A percentile compares a stretch with the other conserved stretches of the same genome.
phyloP scores from a whole-genome alignment of 2,113 vertebrate species.

The Heptranchias perlo region DNA sequence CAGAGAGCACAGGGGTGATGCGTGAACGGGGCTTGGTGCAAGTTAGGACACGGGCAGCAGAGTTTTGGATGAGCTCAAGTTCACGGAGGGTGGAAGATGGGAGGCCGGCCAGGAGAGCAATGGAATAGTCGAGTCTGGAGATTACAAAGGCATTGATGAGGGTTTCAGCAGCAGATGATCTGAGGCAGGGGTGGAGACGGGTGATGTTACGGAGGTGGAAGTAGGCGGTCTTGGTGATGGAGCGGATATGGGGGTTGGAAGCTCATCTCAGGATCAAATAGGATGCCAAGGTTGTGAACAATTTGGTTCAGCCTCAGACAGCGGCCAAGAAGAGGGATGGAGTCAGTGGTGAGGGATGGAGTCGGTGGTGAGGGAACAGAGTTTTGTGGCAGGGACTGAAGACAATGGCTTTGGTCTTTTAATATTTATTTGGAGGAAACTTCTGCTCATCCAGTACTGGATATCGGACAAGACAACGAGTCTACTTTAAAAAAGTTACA shows the following conservation, averaged over 20 bases:
- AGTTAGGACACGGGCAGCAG: too few species aligned
- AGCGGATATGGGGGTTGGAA: background rate
- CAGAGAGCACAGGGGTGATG: too few species aligned
- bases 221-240: background rate
- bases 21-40: too few species aligned
- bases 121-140: too few species aligned
- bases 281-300: background rate
- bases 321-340: background rate
- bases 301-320: background rate
- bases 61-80: too few species aligned
- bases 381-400: background rate
- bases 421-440: background rate
- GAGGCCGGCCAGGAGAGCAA: too few species aligned
- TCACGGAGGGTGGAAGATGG: too few species aligned
- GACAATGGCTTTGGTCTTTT: background rate
- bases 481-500: background rate
- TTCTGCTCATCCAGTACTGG: too few species aligned
- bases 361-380: background rate
- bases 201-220: too few species aligned
- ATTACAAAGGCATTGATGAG: too few species aligned
- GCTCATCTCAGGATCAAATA: background rate
- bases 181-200: too few species aligned
- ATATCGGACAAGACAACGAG: background rate
- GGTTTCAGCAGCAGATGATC: too few species aligned
- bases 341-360: background rate